Evolutionary conservation across 1,140 invertebrate species (phyloP), one percentile per base, ranked within the genome.

Genomic region (Trissolcus basalis): DNA sequence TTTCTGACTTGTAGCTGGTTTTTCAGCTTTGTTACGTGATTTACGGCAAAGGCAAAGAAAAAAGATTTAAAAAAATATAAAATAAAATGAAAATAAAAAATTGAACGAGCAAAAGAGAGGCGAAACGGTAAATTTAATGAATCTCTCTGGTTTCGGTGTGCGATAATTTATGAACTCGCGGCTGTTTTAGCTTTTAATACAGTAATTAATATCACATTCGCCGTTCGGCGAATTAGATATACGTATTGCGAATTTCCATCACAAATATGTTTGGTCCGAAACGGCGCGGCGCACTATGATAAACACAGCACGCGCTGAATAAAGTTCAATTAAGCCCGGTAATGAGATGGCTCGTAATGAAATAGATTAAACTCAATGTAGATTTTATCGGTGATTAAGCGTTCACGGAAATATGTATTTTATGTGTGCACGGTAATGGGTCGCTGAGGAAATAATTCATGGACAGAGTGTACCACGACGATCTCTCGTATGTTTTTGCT

Each of bases 321-420:
- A 48, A 68, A 59, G 44, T 59, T 59, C 45, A 59, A 68, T 68
- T 68, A 68, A 68, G 32, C 47, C 4, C 51, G 13, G 15, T 60
- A 69, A 69, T 69, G 65, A 69, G 55, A 54, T 12, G 14, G 32
- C 32, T 41, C 35, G 56, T 41, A 69, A 43, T 43, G 19, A 60
- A 60, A 60, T 36, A 39, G 55, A 60, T 54, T 68, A 59, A 45
- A 43, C 11, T 53, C 13, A 47, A 51, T 68, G 50, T 55, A 60
- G 65, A 69, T 69, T 69, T 69, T 60, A 69, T 60, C 55, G 48
- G 41, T 41, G 54, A 59, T 59, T 59, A 59, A 59, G 49, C 49
- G 39, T 47, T 58, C 36, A 43, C 54, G 36, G 63, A 67, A 67
- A 39, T 27, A 27, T 27, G 19, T 39, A 67, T 67, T 67, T 67